A percentile compares a stretch with the other conserved stretches of the same genome.
phyloP scores from a whole-genome alignment of 2,888 invertebrate species.

The Eupeodes luniger region DNA sequence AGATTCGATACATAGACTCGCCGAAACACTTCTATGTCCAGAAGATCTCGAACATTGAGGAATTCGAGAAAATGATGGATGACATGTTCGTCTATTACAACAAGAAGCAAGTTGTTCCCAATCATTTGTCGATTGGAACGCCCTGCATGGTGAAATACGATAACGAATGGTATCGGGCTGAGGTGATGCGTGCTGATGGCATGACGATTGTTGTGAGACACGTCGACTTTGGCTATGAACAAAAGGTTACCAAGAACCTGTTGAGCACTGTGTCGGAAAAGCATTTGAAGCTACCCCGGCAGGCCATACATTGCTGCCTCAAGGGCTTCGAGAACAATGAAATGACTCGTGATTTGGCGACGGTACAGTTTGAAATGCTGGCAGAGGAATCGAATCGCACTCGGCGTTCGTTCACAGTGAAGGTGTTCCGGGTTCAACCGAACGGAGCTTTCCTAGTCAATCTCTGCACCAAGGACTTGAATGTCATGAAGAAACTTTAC shows the following conservation, averaged over 20 bases:
- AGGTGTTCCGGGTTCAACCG: conserved; percentile 84
- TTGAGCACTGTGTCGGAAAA: conserved; percentile 88
- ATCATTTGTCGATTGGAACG: conserved; percentile 85
- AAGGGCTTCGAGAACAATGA: conserved; percentile 86
- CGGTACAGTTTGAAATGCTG: conserved; percentile 87
- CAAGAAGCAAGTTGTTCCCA: conserved; percentile 84
- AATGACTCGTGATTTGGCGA: conserved; percentile 80
- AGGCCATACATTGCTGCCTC: conserved; percentile 91
- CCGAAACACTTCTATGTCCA: conserved; percentile 91
- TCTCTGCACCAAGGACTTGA: conserved; percentile 84
- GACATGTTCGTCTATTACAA: conserved; percentile 87
- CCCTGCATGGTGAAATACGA: conserved; percentile 93
- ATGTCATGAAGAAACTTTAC: conserved; percentile 86
- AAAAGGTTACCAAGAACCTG: conserved; percentile 87
- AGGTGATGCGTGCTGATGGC: conserved; percentile 87
- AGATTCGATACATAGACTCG: conserved; percentile 85
- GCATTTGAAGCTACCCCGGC: conserved; percentile 88
- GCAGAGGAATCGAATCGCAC: conserved; percentile 86
- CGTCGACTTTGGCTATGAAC: conserved; percentile 98
- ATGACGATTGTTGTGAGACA: conserved; percentile 90
- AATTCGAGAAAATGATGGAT: conserved; percentile 88
- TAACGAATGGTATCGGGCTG: conserved; percentile 95
- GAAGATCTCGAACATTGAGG: conserved; percentile 86
- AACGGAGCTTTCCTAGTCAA: conserved; percentile 82
- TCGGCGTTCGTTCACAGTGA: conserved; percentile 82